phyloP scores from a whole-genome alignment of 2,113 vertebrate genomes.

The Misgurnus mizolepis region DNA sequence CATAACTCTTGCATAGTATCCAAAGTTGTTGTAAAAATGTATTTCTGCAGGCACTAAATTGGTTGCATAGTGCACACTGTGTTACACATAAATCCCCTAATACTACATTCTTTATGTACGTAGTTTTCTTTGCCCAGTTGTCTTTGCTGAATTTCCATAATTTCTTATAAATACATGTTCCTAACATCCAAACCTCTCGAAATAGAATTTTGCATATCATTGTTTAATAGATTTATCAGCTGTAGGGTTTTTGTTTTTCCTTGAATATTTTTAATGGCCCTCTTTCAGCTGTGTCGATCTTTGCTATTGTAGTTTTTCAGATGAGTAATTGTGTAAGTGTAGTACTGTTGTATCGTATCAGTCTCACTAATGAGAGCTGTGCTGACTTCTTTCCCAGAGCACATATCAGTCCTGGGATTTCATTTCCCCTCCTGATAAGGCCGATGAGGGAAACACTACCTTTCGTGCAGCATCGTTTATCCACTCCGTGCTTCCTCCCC shows the following conservation, averaged over 20 bases:
- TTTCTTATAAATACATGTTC: too few species aligned
- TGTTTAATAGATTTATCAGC: not conserved
- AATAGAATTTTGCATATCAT: not conserved
- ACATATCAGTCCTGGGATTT: not conserved
- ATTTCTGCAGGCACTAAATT: too few species aligned
- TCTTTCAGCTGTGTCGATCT: not conserved
- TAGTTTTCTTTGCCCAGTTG: too few species aligned
- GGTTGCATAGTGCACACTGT: too few species aligned
- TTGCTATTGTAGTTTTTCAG: constrained; percentile 10
- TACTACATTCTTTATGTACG: too few species aligned
- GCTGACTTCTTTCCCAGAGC: not conserved
- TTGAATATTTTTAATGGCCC: not conserved
- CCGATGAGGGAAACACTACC: constrained; percentile 37
- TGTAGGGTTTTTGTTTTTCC: not conserved
- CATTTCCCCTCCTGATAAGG: constrained; percentile 27
- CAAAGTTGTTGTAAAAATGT: too few species aligned
- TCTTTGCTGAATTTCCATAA: too few species aligned
- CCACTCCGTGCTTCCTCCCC: not conserved
- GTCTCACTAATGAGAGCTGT: constrained; percentile 4
- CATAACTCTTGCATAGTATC: too few species aligned
- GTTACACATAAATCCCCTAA: too few species aligned
- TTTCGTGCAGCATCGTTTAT: constrained; percentile 38
- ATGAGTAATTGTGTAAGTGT: constrained; percentile 5
- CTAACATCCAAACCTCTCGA: too few species aligned
- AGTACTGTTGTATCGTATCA: not conserved